These are phyloP conservation scores for Lapara coniferarum DNA, from an alignment of 2,888 invertebrate species.

Conservation along the genomic window DNA sequence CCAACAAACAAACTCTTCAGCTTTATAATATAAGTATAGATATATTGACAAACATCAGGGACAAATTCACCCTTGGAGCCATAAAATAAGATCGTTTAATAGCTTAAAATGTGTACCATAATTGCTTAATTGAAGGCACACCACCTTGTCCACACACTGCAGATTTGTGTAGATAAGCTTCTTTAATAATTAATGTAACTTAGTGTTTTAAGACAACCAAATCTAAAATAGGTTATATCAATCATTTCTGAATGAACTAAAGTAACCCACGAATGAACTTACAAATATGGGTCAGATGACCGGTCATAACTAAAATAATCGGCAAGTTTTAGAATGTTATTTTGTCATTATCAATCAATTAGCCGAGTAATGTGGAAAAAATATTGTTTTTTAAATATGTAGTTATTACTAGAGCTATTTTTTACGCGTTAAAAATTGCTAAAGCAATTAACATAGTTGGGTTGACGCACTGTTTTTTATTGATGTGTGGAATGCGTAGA, in stretches of 20 bases:
- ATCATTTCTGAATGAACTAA: slow-evolving; percentile 22
- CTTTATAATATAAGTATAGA: too few relatives aligned
- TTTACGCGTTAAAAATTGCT: slow-evolving; percentile 26
- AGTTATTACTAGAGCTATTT: neutral
- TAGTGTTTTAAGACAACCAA: neutral
- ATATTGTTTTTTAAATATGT: slow-evolving; percentile 13
- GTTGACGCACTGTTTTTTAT: neutral
- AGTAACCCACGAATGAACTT: slow-evolving; percentile 49
- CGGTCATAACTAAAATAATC: slow-evolving; percentile 42
- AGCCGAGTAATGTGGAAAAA: slow-evolving; percentile 28
- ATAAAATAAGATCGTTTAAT: too few relatives aligned
- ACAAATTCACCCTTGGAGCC: too few relatives aligned
- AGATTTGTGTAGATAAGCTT: too few relatives aligned
- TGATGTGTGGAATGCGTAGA: neutral
- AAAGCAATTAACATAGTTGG: neutral
- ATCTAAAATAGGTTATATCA: neutral
- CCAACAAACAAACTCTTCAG: too few relatives aligned
- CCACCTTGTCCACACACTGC: too few relatives aligned
- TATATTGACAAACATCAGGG: too few relatives aligned
- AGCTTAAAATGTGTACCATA: too few relatives aligned
- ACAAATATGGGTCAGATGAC: slow-evolving; percentile 52
- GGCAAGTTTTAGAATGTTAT: slow-evolving; percentile 24
- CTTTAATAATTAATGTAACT: neutral
- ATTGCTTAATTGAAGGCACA: too few relatives aligned
- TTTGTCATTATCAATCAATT: slow-evolving; percentile 26